These are phyloP conservation scores for Leptonema lineaticorne DNA, from an alignment of 1,140 invertebrate species.

Conservation along the genomic window DNA sequence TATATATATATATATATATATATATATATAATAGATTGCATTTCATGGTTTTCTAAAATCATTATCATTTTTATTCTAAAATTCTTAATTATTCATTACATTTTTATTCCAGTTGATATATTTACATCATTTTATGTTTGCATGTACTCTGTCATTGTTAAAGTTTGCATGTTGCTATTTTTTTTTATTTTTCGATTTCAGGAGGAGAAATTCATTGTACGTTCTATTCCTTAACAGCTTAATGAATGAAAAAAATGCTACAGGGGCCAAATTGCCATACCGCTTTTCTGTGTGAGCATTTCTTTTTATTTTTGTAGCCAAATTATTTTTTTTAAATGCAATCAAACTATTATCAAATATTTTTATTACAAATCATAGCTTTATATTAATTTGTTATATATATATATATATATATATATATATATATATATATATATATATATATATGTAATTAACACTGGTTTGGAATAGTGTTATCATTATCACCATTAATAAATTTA, in stretches of 20 bases:
- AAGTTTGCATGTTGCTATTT: slow-evolving; percentile 38
- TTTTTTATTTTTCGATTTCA: slow-evolving; percentile 48
- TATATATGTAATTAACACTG: too few relatives aligned
- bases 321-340: neutral
- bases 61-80: neutral
- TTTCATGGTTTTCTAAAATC: neutral
- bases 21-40: too few relatives aligned
- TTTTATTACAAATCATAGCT: too few relatives aligned
- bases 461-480: too few relatives aligned
- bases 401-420: too few relatives aligned
- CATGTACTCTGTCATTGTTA: slow-evolving; percentile 22
- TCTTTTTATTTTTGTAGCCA: slow-evolving; percentile 47
- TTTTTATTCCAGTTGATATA: neutral
- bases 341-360: neutral
- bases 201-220: slow-evolving; percentile 55
- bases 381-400: too few relatives aligned
- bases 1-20: too few relatives aligned
- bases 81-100: neutral
- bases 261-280: slow-evolving; percentile 56
- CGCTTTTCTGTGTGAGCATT: slow-evolving; percentile 58
- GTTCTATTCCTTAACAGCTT: slow-evolving; percentile 56
- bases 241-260: slow-evolving; percentile 51
- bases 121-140: neutral
- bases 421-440: too few relatives aligned
- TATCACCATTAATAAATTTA: too few relatives aligned